Conservation (phyloP, 2,797 vertebrate genomes). For the Clamator glandarius region DNA sequence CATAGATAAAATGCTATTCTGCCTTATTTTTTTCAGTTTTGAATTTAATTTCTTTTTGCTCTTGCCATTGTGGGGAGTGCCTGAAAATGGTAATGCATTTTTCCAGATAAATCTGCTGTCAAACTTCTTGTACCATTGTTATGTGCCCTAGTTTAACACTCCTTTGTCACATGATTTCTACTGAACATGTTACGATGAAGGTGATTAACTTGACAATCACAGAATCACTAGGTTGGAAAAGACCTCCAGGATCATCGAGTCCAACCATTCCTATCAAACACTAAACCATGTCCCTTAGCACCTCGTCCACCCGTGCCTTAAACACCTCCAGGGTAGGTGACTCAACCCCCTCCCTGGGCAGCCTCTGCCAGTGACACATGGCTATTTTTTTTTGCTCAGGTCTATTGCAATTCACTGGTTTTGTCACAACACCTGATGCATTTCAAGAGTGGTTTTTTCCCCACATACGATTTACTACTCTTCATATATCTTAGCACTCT, state of each 20-base stretch:
- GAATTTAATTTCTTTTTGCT: constrained; percentile 53
- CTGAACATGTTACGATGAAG: neutral
- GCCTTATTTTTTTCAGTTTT: constrained; percentile 17
- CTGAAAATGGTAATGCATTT: constrained; percentile 55
- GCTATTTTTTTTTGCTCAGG: neutral
- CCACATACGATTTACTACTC: neutral
- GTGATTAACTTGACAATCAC: too few relatives aligned
- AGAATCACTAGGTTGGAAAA: too few relatives aligned
- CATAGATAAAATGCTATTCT: constrained; percentile 29
- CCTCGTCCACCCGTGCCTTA: too few relatives aligned
- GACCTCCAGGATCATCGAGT: too few relatives aligned
- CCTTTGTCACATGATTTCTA: constrained; percentile 18
- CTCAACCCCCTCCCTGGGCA: too few relatives aligned
- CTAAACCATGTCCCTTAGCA: too few relatives aligned
- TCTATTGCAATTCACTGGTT: neutral
- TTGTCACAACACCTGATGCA: neutral
- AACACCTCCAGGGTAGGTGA: too few relatives aligned
- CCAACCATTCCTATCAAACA: too few relatives aligned
- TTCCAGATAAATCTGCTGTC: constrained; percentile 52
- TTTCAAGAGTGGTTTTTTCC: neutral
- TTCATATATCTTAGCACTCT: neutral
- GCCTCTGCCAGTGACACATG: neutral
- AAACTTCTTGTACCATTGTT: constrained; percentile 54
- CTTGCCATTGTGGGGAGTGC: constrained; percentile 32
- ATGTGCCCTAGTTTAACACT: constrained; percentile 41